Conservation (phyloP, 1,140 invertebrate genomes). For the Camponotus floridanus region DNA sequence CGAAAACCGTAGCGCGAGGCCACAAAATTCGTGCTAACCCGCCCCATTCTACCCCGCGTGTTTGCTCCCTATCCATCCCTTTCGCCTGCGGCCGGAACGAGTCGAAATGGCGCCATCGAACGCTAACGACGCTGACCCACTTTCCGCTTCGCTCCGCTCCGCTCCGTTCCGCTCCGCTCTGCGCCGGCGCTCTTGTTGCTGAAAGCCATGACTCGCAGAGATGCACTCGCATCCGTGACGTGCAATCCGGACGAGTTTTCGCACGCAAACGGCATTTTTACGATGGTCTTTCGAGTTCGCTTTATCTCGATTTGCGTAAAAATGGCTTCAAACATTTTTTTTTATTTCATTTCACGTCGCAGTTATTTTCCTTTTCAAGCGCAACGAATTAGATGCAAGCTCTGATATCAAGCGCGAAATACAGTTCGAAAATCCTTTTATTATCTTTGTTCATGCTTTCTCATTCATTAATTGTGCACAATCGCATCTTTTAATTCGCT, state of each 20-base stretch:
- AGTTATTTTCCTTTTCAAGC: slow-evolving; percentile 8
- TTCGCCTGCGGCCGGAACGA: slow-evolving; percentile 55
- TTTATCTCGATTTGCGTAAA: slow-evolving; percentile 24
- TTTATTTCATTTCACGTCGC: not conserved
- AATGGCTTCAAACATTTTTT: not conserved
- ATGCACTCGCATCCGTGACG: slow-evolving; percentile 52
- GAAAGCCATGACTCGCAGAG: slow-evolving; percentile 39
- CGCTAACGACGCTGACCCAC: slow-evolving; percentile 82
- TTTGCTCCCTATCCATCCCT: slow-evolving; percentile 47
- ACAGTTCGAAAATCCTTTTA: not conserved
- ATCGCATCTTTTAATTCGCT: not conserved
- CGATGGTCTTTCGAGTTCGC: slow-evolving; percentile 35
- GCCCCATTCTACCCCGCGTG: slow-evolving; percentile 35
- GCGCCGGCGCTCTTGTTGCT: slow-evolving; percentile 58
- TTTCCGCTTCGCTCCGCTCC: slow-evolving; percentile 62
- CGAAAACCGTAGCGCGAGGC: slow-evolving; percentile 70
- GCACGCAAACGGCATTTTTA: slow-evolving; percentile 59
- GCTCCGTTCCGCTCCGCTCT: not conserved
- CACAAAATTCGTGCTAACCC: slow-evolving; percentile 63
- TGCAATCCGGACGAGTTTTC: slow-evolving; percentile 53
- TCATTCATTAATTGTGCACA: not conserved
- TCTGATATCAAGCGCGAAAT: not conserved
- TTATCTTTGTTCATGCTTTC: not conserved
- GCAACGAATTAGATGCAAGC: slow-evolving; percentile 17
- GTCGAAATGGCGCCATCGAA: slow-evolving; percentile 73